Base-by-base conservation (phyloP, 64 coral and sea anemone species). In the Trachythela sp. region DNA sequence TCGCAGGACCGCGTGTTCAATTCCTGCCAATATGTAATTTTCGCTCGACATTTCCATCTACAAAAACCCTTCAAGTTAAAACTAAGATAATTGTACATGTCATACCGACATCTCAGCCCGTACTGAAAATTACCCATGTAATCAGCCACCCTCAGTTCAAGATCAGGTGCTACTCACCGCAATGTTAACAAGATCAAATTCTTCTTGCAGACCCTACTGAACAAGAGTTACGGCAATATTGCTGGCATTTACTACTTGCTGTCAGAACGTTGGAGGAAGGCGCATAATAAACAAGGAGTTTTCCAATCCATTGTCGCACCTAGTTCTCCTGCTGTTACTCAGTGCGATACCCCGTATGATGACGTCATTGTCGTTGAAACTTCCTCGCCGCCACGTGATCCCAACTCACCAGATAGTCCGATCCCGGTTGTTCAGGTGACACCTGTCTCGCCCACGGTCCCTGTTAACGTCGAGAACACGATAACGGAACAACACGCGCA, bases 391-490 rank as follows among this genome's bases (percentile, higher is more conserved):
- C 83, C 24, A n/a, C 77, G 39, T 24, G 83, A 48, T 1, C 24
- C 91, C 0, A 85, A 76, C 48, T 91, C 89, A 29, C 77, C 91
- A 29, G 89, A 91, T 14, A 85, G 94, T n/a, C 89, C 70, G 26
- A 94, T 99, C 15, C 96, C 96, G 13, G 92, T 92, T 30, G 91
- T 99, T 26, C 96, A 94, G 9, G 96, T 99, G 13, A 99, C 96
- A 31, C 90, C 96, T 4, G 96, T 94, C 70, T 95, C 93, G 0
- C 93, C 93, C 8, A 94, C 89, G 10, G 75, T 37, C 75, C 31
- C 31, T 35, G 30, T 18, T 14, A 10, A 37, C 37, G 4, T 80
- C 15, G 33, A 80, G 20, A 26, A 64, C 56, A 26, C 4, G 56
- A 64, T 64, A 64, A 64, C 56, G 5, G 56, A 64, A 27, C 56